Conservation (phyloP, 2,113 vertebrate species). For the Nesogale talazaci region DNA sequence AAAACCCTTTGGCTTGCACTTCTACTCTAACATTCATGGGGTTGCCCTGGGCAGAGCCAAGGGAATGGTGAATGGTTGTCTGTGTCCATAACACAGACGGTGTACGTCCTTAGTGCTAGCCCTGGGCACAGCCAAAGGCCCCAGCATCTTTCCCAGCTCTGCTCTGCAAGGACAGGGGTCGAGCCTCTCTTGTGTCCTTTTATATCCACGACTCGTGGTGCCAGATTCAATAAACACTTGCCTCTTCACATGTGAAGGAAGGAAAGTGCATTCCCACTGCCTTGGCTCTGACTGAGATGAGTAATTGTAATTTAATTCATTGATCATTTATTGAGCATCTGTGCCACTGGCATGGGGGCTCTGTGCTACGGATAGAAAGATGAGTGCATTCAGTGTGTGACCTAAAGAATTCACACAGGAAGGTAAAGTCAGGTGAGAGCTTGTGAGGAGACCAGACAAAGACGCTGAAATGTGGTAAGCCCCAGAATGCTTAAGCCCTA, state of each 20-base stretch:
- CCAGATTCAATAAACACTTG: slow-evolving; percentile 13
- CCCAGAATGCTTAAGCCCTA: background rate
- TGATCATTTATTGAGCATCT: slow-evolving; percentile 31
- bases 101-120: background rate
- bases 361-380: background rate
- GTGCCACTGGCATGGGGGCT: background rate
- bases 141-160: background rate
- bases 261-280: background rate
- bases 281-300: slow-evolving; percentile 22
- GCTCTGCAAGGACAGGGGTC: background rate
- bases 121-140: no score
- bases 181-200: background rate
- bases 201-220: background rate
- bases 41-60: background rate
- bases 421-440: background rate
- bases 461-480: background rate
- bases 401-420: background rate
- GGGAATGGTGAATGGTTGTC: background rate
- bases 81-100: background rate
- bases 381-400: background rate
- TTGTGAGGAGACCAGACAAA: background rate
- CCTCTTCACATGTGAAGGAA: background rate
- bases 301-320: slow-evolving; percentile 1
- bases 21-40: background rate
- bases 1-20: background rate